Conservation (phyloP, 2,797 vertebrate species). For the Phoeniculus purpureus region DNA sequence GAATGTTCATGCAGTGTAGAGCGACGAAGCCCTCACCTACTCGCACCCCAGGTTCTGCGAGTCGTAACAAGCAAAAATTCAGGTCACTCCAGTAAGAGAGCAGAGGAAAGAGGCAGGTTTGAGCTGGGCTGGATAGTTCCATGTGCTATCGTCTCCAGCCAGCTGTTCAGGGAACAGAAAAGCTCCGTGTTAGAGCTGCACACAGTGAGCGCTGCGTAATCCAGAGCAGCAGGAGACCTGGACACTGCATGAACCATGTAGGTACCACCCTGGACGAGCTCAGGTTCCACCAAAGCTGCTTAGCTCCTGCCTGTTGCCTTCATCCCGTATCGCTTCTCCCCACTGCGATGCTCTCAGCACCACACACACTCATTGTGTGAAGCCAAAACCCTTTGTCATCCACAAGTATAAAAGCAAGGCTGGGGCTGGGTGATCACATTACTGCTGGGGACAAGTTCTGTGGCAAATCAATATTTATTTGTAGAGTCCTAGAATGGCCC, state of each 20-base stretch:
- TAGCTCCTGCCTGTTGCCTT: neutral
- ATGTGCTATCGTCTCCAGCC: neutral
- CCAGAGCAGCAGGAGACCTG: neutral
- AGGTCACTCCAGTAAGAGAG: neutral
- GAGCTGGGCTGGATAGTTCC: neutral
- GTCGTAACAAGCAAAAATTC: neutral
- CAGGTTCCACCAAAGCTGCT: neutral
- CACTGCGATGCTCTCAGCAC: neutral
- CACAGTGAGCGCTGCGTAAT: neutral
- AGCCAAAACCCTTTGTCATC: neutral
- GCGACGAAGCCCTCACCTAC: neutral
- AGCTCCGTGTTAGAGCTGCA: neutral
- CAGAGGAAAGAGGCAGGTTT: neutral
- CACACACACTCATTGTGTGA: neutral
- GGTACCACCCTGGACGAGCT: neutral
- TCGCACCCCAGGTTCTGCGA: neutral
- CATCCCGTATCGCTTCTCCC: neutral
- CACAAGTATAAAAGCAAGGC: neutral
- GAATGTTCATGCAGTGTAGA: rapidly evolving
- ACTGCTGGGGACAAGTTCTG: conserved; percentile 19
- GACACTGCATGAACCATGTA: neutral
- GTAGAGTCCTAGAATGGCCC: no score
- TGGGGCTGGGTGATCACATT: neutral
- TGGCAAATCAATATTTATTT: conserved; percentile 19
- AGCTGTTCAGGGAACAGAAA: neutral